Evolutionary conservation across 2,888 invertebrate genomes (phyloP), one percentile per base, ranked within the genome.

Genomic region (Aplocera efformata): DNA sequence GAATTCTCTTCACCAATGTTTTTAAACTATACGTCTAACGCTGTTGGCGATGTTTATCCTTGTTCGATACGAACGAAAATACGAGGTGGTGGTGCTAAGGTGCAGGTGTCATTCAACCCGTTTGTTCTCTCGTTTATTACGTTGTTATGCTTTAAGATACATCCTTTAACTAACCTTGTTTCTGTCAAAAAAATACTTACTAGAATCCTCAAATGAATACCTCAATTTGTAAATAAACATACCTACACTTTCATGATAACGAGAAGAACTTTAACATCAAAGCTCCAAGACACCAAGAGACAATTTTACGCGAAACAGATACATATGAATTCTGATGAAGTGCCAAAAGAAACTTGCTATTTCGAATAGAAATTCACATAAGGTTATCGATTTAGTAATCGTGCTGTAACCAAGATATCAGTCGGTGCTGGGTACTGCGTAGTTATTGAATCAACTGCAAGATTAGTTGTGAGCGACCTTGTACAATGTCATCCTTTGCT

Each of bases 401-500:
- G 21, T 38, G 32, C 35, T 23, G 39, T 39, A 50, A 27, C 33
- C 31, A 32, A 34, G 36, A 48, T 51, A 44, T 42, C 40, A 35
- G 40, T 42, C 41, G 32, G 39, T 55, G 36, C 50, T 25, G 34
- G 39, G 48, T 42, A 35, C 35, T 32, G 43, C 39, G 36, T 32
- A 40, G 17, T 29, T 37, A 42, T 33, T 33, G 23, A 36, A 29
- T 20, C 20, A 6, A 20, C 20, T 32, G 39, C n/a, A n/a, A 60
- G 61, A 67, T 69, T 65, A 64, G 53, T 51, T 17, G 13, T 17
- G 5, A 50, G 47, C 56, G 74, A 79, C 82, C 80, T 82, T 79
- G 69, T 58, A 54, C 78, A 80, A 79, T 75, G 83, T 79, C 80
- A 79, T n/a, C n/a, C n/a, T 50, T 47, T 48, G 6, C 47, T 41